These are phyloP conservation scores for Ellobius talpinus DNA, from an alignment of 2,113 vertebrate genomes.

Conservation along the genomic window DNA sequence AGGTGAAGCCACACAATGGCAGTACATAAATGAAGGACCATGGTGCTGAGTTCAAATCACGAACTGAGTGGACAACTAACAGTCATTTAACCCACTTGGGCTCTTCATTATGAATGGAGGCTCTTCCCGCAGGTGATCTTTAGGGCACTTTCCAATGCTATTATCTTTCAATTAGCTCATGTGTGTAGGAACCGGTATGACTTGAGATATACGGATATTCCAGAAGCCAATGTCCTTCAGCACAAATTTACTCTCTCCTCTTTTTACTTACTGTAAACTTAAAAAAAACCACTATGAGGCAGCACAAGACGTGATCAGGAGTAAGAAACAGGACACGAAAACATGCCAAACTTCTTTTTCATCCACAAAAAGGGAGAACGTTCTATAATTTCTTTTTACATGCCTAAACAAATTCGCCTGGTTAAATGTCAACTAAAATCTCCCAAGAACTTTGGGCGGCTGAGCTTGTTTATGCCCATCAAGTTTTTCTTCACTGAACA, in stretches of 20 bases:
- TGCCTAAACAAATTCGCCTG: constrained; percentile 7
- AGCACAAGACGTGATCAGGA: constrained; percentile 22
- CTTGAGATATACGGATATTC: neutral
- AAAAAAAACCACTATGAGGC: constrained; percentile 38
- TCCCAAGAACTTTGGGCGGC: constrained; percentile 33
- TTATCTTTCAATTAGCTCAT: neutral
- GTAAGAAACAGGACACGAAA: neutral
- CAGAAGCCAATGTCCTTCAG: neutral
- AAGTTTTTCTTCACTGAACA: neutral
- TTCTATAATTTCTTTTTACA: constrained; percentile 36
- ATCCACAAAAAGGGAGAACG: neutral
- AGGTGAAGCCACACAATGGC: neutral
- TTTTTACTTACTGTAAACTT: constrained; percentile 17
- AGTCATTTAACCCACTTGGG: neutral
- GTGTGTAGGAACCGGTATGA: neutral
- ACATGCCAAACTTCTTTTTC: neutral
- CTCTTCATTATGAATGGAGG: neutral
- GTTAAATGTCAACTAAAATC: constrained; percentile 47
- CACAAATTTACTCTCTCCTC: neutral
- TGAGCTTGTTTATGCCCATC: neutral
- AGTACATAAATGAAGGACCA: neutral
- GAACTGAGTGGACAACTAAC: neutral
- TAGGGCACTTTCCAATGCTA: constrained; percentile 17
- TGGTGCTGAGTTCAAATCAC: constrained; percentile 48
- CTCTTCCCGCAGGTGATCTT: neutral